A percentile compares a stretch with the other conserved stretches of the same genome.
These are phyloP conservation scores for Cryptocephalus moraei DNA, from an alignment of 2,888 invertebrate genomes.

Conservation along the genomic window DNA sequence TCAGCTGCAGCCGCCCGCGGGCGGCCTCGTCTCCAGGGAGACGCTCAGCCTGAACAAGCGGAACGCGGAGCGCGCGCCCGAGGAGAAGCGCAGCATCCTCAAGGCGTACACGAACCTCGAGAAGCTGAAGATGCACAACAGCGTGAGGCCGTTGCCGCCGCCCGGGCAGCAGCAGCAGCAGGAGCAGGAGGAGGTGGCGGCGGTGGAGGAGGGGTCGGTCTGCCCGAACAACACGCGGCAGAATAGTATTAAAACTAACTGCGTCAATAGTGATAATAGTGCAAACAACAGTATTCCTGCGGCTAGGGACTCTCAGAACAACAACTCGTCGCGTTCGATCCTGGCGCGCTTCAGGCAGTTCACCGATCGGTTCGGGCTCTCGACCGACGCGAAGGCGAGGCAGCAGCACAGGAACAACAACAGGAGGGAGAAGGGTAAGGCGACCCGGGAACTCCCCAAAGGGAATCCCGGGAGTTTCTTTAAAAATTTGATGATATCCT, in stretches of 20 bases:
- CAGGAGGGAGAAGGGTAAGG: slow-evolving; percentile 9
- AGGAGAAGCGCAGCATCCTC: slow-evolving; percentile 33
- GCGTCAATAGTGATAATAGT: slow-evolving; percentile 16
- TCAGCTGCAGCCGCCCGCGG: slow-evolving; percentile 17
- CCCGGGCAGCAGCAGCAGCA: neutral
- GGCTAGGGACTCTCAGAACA: slow-evolving; percentile 20
- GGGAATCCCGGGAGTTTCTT: too few species aligned
- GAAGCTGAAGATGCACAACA: slow-evolving; percentile 25
- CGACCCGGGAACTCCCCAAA: too few species aligned
- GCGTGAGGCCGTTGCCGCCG: slow-evolving; percentile 3
- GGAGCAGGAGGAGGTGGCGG: slow-evolving; percentile 4
- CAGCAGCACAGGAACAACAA: slow-evolving; percentile 12
- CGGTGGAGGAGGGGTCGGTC: slow-evolving; percentile 9
- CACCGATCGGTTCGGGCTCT: slow-evolving; percentile 43
- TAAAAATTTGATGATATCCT: too few species aligned
- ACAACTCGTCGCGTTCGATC: slow-evolving; percentile 35
- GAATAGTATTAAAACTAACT: slow-evolving; percentile 21
- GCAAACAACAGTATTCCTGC: slow-evolving; percentile 23
- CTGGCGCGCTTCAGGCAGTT: slow-evolving; percentile 43
- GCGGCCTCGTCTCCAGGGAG: slow-evolving; percentile 29
- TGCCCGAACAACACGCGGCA: slow-evolving; percentile 18
- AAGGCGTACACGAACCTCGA: slow-evolving; percentile 24
- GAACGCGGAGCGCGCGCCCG: slow-evolving; percentile 33
- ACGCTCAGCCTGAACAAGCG: slow-evolving; percentile 33
- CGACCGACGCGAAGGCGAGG: slow-evolving; percentile 33